A percentile compares a stretch with the other conserved stretches of the same genome.
These are phyloP conservation scores for Brachypalpus laphriformis DNA, from an alignment of 2,888 invertebrate genomes.

Conservation along the genomic window DNA sequence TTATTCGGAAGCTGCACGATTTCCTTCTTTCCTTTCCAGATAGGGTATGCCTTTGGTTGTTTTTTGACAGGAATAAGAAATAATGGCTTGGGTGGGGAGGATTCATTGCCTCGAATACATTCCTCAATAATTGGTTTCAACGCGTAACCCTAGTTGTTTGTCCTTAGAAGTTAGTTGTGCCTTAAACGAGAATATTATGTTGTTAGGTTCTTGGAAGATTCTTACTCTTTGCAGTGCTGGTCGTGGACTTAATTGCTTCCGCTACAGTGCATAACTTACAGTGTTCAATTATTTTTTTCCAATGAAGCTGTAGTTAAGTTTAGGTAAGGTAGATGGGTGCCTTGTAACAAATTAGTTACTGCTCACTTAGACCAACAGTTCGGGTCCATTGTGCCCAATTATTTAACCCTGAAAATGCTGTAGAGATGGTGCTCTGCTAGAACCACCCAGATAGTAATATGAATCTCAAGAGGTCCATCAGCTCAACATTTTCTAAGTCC, in stretches of 20 bases:
- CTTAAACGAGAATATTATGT: slow-evolving; percentile 2
- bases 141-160: background rate
- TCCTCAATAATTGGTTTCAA: slow-evolving; percentile 48
- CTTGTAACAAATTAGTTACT: no score
- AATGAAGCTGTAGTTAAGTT: background rate
- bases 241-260: background rate
- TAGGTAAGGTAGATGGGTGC: no score
- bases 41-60: slow-evolving; percentile 35
- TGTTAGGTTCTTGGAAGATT: slow-evolving; percentile 11
- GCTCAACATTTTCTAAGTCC: no score
- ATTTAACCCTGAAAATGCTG: no score
- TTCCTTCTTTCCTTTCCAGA: slow-evolving; percentile 46
- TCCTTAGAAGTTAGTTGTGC: slow-evolving; percentile 1
- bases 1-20: slow-evolving; percentile 62
- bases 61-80: slow-evolving; percentile 67
- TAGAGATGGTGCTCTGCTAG: no score
- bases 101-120: slow-evolving; percentile 40
- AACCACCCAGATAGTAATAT: no score
- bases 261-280: no score
- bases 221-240: background rate
- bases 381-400: no score
- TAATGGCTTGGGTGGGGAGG: slow-evolving; percentile 36
- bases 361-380: no score
- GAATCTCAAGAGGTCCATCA: no score
- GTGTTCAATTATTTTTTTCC: background rate